A percentile compares a stretch with the other conserved stretches of the same genome.
Conservation (phyloP, 2,797 vertebrate genomes). For the Austrolebias charrua region DNA sequence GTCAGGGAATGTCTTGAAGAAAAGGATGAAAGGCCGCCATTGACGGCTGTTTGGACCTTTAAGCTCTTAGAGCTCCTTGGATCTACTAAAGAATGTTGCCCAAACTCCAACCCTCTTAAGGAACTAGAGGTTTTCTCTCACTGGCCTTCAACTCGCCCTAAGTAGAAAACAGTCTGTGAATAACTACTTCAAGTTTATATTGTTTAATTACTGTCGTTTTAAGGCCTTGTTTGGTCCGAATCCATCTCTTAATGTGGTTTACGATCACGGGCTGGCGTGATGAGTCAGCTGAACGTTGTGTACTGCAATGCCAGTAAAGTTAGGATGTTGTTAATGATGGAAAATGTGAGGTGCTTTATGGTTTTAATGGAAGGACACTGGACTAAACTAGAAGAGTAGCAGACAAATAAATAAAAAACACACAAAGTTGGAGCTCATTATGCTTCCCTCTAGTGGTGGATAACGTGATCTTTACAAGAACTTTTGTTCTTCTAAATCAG, state of each 20-base stretch:
- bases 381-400: conserved; percentile 10
- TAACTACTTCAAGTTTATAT: conserved; percentile 21
- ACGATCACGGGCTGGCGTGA: conserved; percentile 53
- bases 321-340: conserved; percentile 9
- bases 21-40: conserved; percentile 62
- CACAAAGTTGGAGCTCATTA: conserved; percentile 3
- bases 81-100: conserved; percentile 72
- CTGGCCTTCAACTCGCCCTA: conserved; percentile 37
- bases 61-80: conserved; percentile 63
- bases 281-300: conserved; percentile 48
- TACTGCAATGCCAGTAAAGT: conserved; percentile 32
- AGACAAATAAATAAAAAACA: conserved; percentile 2
- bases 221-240: conserved; percentile 56
- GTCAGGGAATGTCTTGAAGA: conserved; percentile 43
- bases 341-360: conserved; percentile 18
- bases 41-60: conserved; percentile 61
- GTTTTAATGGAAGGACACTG: conserved; percentile 31
- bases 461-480: not conserved
- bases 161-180: conserved; percentile 32
- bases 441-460: conserved; percentile 59
- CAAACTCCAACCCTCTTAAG: conserved; percentile 73
- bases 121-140: conserved; percentile 63
- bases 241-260: conserved; percentile 53
- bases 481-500: too few species aligned
- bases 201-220: conserved; percentile 1